phyloP scores from a whole-genome alignment of 2,888 invertebrate species.

The Ophioninae sp. region DNA sequence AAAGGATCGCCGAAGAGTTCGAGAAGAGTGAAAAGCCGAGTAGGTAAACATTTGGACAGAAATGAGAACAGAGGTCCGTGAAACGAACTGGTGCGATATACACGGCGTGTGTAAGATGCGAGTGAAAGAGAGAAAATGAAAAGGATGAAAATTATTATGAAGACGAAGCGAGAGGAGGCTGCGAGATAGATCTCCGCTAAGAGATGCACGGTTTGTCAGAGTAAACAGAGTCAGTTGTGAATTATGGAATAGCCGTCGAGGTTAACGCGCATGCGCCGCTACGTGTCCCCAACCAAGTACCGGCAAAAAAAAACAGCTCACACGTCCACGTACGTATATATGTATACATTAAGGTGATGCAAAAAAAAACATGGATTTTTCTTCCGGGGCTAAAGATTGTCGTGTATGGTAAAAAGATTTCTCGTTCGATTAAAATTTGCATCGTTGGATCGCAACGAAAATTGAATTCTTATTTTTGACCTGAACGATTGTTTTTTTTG shows the following conservation, averaged over 20 bases:
- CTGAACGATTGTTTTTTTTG: no score
- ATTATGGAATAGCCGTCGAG: slow-evolving; percentile 52
- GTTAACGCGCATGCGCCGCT: slow-evolving; percentile 68
- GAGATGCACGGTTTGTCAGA: slow-evolving; percentile 34
- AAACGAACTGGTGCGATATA: slow-evolving; percentile 16
- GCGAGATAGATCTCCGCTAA: slow-evolving; percentile 23
- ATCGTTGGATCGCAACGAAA: no score
- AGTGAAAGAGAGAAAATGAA: slow-evolving; percentile 4
- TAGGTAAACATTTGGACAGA: not conserved
- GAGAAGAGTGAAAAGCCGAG: not conserved
- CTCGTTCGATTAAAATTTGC: not conserved
- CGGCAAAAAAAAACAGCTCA: slow-evolving; percentile 30
- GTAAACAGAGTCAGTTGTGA: slow-evolving; percentile 57
- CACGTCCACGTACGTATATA: slow-evolving; percentile 17
- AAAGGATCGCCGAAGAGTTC: not conserved
- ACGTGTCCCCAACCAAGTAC: slow-evolving; percentile 34
- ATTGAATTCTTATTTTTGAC: no score
- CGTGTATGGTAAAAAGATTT: not conserved
- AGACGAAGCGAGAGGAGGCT: slow-evolving; percentile 40
- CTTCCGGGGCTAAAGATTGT: not conserved
- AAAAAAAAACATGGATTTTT: not conserved
- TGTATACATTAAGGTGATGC: not conserved
- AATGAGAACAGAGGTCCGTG: not conserved
- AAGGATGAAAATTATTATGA: not conserved
- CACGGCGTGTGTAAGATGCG: slow-evolving; percentile 5